Evolutionary conservation across 2,888 invertebrate genomes (phyloP), one percentile per base, ranked within the genome.

Genomic region (Epistrophe eligans): DNA sequence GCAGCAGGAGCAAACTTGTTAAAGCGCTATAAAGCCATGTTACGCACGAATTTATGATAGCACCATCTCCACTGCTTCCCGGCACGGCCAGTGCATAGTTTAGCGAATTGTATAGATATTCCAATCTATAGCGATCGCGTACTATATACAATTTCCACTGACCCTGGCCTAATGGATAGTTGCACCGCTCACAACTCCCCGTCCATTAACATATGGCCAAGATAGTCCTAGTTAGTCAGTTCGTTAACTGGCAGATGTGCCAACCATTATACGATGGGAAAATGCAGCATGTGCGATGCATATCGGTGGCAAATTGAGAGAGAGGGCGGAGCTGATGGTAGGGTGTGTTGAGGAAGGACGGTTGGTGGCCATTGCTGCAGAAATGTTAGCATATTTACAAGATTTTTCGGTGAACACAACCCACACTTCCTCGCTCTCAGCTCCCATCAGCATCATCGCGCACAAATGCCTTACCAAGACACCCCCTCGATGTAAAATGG

Each of bases 171-270:
- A 62, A 82, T 82, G 77, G 71, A 64, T 77, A 76, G 62, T 48
- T 81, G 70, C 80, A 74, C 52, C 28, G 50, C 35, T n/a, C 19
- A 48, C 45, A 15, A 57, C 52, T 17, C 76, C 19, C 73, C 77
- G 24, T 45, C 81, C 77, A 71, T 82, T 71, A 82, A 72, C 85
- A 85, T 81, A 85, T 71, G 77, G 70, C 64, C 15, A 79, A 62
- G 70, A 82, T 74, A 82, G 85, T 74, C 64, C 81, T 79, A 85
- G 85, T 85, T 85, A 85, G 85, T 79, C 81, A 85, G 77, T 82
- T 85, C 85, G 81, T 85, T 85, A 85, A 81, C 81, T 77, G 77
- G 82, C 82, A 85, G 81, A 85, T 82, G 85, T 85, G 74, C 77
- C 81, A 77, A 66, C 80, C 62, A 60, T 66, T 52, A 24, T 24